These are phyloP conservation scores for Halcyon malimbica DNA, from an alignment of 2,113 vertebrate species.

Conservation along the genomic window DNA sequence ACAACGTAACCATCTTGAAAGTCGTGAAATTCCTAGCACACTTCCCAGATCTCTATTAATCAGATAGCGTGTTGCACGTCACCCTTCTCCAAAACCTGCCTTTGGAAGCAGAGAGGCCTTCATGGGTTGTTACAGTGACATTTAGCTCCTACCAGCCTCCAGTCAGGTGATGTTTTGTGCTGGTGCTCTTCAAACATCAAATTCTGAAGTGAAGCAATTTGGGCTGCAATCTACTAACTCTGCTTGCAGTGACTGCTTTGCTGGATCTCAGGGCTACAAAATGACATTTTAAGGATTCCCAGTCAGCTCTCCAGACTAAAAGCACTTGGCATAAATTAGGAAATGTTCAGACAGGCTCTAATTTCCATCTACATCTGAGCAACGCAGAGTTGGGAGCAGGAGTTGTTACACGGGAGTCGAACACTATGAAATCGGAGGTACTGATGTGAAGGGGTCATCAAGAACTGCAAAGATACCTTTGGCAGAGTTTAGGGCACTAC, in stretches of 20 bases:
- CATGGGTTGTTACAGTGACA: fast-evolving
- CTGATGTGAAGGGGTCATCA: not conserved
- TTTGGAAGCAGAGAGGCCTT: not conserved
- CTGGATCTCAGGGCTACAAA: not conserved
- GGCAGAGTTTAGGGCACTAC: not conserved
- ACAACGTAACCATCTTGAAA: fast-evolving
- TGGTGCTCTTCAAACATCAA: not conserved
- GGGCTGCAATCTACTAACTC: not conserved
- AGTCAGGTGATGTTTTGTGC: not conserved
- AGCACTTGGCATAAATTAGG: not conserved
- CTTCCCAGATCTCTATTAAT: not conserved
- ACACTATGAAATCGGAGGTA: not conserved
- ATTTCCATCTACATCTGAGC: not conserved
- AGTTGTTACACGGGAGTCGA: not conserved
- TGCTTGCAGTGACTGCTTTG: fast-evolving
- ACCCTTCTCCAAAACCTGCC: not conserved
- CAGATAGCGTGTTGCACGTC: not conserved
- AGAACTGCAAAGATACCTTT: not conserved
- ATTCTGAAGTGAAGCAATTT: not conserved
- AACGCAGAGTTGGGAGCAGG: fast-evolving
- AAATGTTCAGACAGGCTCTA: not conserved
- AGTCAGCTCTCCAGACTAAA: not conserved
- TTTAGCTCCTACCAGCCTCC: not conserved
- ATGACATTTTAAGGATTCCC: not conserved
- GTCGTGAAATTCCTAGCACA: not conserved